Percentiles rank a stretch among this genome's conserved stretches.
Evolutionary conservation across 2,113 vertebrate species (phyloP).

Genomic region (Choloepus hoffmanni): DNA sequence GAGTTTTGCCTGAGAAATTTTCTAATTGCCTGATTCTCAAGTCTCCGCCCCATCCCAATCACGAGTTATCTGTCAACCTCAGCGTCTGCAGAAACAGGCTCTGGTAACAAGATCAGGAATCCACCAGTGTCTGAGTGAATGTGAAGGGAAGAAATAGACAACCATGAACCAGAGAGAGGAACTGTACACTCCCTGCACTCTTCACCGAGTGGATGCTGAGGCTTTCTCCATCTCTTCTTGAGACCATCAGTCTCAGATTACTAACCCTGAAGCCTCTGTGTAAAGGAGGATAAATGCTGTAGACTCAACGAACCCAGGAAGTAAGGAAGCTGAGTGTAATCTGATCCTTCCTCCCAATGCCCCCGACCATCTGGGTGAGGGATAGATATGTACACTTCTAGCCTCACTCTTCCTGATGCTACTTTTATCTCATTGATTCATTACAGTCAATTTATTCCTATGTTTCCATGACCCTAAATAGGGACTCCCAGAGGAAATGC

Average conservation of each 20-base stretch:
- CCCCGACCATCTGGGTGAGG: not conserved
- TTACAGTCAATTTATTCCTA: not conserved
- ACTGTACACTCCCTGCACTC: not conserved
- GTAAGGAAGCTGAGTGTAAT: not conserved
- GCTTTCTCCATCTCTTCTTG: not conserved
- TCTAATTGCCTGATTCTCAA: not conserved
- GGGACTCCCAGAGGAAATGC: not conserved
- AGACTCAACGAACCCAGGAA: not conserved
- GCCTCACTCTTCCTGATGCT: not conserved
- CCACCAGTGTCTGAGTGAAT: not conserved
- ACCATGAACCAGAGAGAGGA: not conserved
- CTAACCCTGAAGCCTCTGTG: not conserved
- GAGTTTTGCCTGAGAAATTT: not conserved
- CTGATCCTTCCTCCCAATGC: too few relatives aligned
- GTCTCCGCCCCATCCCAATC: not conserved
- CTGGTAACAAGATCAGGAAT: not conserved
- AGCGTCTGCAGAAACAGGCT: not conserved
- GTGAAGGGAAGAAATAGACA: not conserved
- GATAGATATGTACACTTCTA: too few relatives aligned
- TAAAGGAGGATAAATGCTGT: not conserved
- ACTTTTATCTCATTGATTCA: not conserved
- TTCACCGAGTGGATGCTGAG: not conserved
- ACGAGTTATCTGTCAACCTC: not conserved
- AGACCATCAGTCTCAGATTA: not conserved
- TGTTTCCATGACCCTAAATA: not conserved